These are phyloP conservation scores for Tetragnatha montana DNA, from an alignment of 2,888 invertebrate species.

Conservation along the genomic window DNA sequence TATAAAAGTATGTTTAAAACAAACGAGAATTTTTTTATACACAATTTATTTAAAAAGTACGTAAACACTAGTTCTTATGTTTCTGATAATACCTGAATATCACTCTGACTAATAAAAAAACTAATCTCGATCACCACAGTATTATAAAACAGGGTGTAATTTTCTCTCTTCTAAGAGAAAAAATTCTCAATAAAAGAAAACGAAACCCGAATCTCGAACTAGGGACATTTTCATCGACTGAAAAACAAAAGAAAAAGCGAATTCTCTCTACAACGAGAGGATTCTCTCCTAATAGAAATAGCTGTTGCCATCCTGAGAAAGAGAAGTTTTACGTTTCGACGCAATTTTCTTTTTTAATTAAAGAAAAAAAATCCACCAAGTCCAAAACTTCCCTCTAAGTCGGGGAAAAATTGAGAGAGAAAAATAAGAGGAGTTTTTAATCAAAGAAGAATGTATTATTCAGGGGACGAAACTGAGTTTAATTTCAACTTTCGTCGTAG, in stretches of 20 bases:
- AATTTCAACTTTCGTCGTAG: slow-evolving; percentile 50
- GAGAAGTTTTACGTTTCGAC: slow-evolving; percentile 1
- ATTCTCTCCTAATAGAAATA: background rate
- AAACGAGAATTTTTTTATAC: too few relatives aligned
- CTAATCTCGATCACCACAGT: too few relatives aligned
- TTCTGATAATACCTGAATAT: too few relatives aligned
- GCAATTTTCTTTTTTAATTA: slow-evolving; percentile 63
- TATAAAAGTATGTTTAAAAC: too few relatives aligned
- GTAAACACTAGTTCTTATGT: too few relatives aligned
- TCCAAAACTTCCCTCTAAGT: slow-evolving; percentile 21
- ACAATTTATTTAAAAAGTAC: too few relatives aligned
- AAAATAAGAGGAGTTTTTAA: slow-evolving; percentile 42
- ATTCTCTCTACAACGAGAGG: slow-evolving; percentile 9
- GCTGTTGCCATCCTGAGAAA: background rate
- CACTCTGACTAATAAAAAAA: too few relatives aligned
- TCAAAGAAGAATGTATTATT: slow-evolving; percentile 68
- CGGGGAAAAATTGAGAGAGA: slow-evolving; percentile 28
- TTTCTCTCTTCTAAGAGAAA: background rate
- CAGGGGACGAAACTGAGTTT: slow-evolving; percentile 24
- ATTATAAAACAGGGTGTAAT: background rate
- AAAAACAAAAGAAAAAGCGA: background rate
- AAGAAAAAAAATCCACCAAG: slow-evolving; percentile 56
- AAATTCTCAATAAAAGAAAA: background rate
- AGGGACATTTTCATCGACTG: slow-evolving; percentile 14
- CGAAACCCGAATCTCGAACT: background rate